A percentile compares a stretch with the other conserved stretches of the same genome.
Conservation (phyloP, 1,140 invertebrate genomes). For the Bombus impatiens region DNA sequence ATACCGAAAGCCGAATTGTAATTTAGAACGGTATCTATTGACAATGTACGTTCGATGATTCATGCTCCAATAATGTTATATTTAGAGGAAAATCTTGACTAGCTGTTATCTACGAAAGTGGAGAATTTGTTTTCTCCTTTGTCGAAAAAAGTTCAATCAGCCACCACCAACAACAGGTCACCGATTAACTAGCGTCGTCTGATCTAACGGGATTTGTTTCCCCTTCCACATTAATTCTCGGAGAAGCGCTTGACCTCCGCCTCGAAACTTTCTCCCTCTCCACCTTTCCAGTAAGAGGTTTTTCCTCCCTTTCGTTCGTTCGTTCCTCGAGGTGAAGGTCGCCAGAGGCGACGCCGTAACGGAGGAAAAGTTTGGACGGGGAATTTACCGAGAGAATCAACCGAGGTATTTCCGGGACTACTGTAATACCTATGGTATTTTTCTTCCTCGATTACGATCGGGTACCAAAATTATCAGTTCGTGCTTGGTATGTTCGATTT, state of each 20-base stretch:
- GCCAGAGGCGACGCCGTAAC: conserved; percentile 59
- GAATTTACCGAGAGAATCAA: conserved; percentile 6
- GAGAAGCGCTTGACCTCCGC: conserved; percentile 62
- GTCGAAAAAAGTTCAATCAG: conserved; percentile 14
- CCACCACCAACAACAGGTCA: conserved; percentile 20
- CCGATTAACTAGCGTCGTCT: conserved; percentile 54
- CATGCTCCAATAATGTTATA: neutral
- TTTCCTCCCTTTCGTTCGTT: conserved; percentile 68
- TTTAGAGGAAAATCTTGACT: conserved; percentile 20
- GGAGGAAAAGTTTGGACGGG: conserved; percentile 56
- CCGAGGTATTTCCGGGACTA: neutral
- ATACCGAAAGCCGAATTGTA: neutral
- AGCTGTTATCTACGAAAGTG: neutral
- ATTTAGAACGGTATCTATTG: neutral
- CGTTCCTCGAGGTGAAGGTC: conserved; percentile 67
- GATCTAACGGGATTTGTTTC: conserved; percentile 61
- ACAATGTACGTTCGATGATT: neutral
- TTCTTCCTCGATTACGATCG: neutral
- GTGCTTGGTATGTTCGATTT: neutral
- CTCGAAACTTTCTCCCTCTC: conserved; percentile 63
- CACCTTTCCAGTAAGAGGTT: conserved; percentile 37
- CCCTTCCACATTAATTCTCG: conserved; percentile 38
- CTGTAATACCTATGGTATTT: neutral
- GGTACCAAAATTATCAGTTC: neutral
- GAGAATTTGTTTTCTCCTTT: neutral